Conservation (phyloP, 1,140 invertebrate species). For the Aphidius ervi region DNA sequence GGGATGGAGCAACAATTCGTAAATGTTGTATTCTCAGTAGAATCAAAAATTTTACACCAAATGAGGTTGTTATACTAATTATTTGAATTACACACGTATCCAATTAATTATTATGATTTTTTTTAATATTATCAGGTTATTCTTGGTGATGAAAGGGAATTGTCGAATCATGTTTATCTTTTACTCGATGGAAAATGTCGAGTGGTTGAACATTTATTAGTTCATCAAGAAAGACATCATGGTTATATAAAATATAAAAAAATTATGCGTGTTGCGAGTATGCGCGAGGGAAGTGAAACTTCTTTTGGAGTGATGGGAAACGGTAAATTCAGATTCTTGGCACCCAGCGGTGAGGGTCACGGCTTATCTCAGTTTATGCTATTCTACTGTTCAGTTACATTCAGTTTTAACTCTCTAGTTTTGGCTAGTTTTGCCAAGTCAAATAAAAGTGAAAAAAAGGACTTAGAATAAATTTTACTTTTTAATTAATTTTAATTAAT, state of each 20-base stretch:
- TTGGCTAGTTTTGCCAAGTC: too few relatives aligned
- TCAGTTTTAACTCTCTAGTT: too few relatives aligned
- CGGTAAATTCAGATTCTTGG: too few relatives aligned
- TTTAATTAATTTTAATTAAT: too few relatives aligned
- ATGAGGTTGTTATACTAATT: constrained; percentile 47
- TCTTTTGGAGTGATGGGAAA: too few relatives aligned
- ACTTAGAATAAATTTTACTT: too few relatives aligned
- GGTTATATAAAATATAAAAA: constrained; percentile 49
- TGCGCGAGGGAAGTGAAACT: too few relatives aligned
- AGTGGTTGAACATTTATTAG: constrained; percentile 59
- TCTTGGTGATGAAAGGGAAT: constrained; percentile 60
- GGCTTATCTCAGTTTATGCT: too few relatives aligned
- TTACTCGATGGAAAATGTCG: constrained; percentile 59
- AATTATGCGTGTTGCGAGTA: too few relatives aligned
- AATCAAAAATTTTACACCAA: constrained; percentile 54
- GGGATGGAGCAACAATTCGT: constrained; percentile 54
- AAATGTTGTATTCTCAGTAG: constrained; percentile 64
- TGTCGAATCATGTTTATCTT: constrained; percentile 62
- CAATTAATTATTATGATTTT: constrained; percentile 18
- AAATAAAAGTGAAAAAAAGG: too few relatives aligned
- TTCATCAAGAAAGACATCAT: constrained; percentile 40
- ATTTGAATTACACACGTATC: not conserved
- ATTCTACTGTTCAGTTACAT: too few relatives aligned
- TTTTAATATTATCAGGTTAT: constrained; percentile 41
- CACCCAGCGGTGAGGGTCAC: too few relatives aligned